Percentiles rank a stretch among this genome's conserved stretches.
Evolutionary conservation across 2,888 invertebrate genomes (phyloP).

Genomic region (Lydus trimaculatus): DNA sequence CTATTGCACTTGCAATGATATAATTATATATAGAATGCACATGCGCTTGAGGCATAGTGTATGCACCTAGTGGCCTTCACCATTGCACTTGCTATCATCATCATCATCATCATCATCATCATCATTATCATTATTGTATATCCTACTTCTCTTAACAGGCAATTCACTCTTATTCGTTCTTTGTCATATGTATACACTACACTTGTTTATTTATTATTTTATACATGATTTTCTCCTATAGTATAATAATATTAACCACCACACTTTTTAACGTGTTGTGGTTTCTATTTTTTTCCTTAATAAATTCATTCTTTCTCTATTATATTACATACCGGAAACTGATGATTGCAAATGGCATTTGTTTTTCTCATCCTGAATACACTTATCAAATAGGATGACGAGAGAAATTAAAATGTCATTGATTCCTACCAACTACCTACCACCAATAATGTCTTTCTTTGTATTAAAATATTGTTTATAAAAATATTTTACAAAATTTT

Average conservation of each 20-base stretch:
- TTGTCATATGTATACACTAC: not conserved
- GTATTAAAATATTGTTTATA: too few relatives aligned
- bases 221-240: not conserved
- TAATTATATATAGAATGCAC: constrained; percentile 53
- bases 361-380: constrained; percentile 14
- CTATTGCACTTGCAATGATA: constrained; percentile 51
- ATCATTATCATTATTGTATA: too few relatives aligned
- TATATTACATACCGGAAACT: constrained; percentile 42
- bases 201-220: constrained; percentile 24
- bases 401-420: constrained; percentile 28
- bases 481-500: too few relatives aligned
- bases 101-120: constrained; percentile 21
- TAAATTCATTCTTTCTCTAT: constrained; percentile 34
- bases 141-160: not conserved
- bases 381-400: not conserved
- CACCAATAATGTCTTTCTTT: too few relatives aligned
- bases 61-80: constrained; percentile 43
- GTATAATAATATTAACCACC: constrained; percentile 20
- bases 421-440: constrained; percentile 31
- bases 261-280: not conserved
- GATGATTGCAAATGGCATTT: constrained; percentile 41
- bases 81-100: constrained; percentile 46
- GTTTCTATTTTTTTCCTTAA: constrained; percentile 30
- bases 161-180: not conserved
- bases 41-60: constrained; percentile 39